phyloP scores from a whole-genome alignment of 2,888 invertebrate genomes.

The Epistrophe eligans region DNA sequence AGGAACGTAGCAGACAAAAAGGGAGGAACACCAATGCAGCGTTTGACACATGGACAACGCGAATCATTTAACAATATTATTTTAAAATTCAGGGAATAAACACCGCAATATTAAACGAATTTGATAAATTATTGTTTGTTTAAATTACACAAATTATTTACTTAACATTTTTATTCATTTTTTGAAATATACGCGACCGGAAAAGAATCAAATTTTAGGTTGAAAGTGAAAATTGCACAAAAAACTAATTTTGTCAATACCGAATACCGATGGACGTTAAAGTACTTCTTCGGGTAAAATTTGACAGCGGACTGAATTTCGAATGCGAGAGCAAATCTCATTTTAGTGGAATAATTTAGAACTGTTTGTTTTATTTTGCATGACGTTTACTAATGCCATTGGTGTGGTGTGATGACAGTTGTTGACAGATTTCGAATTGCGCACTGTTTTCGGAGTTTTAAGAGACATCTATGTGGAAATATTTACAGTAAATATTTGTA shows the following conservation, averaged over 20 bases:
- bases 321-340: conserved; percentile 40
- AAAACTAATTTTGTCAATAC: conserved; percentile 39
- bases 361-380: conserved; percentile 49
- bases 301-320: conserved; percentile 68
- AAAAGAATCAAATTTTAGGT: neutral
- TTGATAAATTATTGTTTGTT: neutral
- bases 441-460: neutral
- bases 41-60: conserved; percentile 35
- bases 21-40: conserved; percentile 23
- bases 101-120: neutral
- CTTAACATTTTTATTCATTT: neutral
- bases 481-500: neutral
- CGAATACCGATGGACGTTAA: conserved; percentile 27
- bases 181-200: neutral
- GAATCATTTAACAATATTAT: neutral
- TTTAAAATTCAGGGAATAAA: neutral
- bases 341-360: conserved; percentile 30
- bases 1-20: conserved; percentile 30
- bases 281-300: conserved; percentile 57
- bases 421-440: conserved; percentile 30
- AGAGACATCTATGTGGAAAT: conserved; percentile 36
- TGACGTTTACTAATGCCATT: conserved; percentile 17
- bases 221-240: conserved; percentile 27
- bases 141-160: neutral
- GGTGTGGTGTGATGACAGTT: neutral